These are phyloP conservation scores for Allacma fusca DNA, from an alignment of 2,888 invertebrate genomes.

Conservation along the genomic window DNA sequence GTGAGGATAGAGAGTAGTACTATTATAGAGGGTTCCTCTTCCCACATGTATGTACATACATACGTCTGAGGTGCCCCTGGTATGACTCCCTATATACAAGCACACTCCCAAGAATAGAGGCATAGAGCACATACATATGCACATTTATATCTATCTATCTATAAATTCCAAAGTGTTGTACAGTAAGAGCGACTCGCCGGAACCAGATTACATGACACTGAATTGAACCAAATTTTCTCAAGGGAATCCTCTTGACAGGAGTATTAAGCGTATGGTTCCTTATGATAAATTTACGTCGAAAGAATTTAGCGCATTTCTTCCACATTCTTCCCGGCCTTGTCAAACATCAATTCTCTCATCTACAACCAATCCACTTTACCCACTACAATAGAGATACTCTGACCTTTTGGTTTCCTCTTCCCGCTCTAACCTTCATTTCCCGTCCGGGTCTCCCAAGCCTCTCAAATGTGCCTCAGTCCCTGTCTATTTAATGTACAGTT, in stretches of 20 bases:
- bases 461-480: conserved; percentile 1
- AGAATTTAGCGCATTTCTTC: conserved; percentile 20
- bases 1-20: too few species aligned
- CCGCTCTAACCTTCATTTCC: not conserved
- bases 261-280: conserved; percentile 21
- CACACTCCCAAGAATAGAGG: too few species aligned
- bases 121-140: too few species aligned
- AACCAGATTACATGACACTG: conserved; percentile 35
- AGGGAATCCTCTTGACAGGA: conserved; percentile 39
- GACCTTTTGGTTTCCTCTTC: not conserved
- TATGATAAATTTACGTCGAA: conserved; percentile 14
- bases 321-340: conserved; percentile 4
- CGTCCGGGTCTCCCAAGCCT: not conserved
- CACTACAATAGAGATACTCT: not conserved
- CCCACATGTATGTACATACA: too few species aligned
- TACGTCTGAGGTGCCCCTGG: too few species aligned
- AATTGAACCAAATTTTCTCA: conserved; percentile 41
- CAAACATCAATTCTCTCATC: conserved; percentile 17
- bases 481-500: not conserved
- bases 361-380: conserved; percentile 9
- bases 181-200: not conserved
- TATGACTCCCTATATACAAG: too few species aligned
- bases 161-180: not conserved
- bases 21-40: too few species aligned
- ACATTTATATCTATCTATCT: too few species aligned